Evolutionary conservation across 2,797 vertebrate genomes (phyloP).

Genomic region (Gymnothorax javanicus): DNA sequence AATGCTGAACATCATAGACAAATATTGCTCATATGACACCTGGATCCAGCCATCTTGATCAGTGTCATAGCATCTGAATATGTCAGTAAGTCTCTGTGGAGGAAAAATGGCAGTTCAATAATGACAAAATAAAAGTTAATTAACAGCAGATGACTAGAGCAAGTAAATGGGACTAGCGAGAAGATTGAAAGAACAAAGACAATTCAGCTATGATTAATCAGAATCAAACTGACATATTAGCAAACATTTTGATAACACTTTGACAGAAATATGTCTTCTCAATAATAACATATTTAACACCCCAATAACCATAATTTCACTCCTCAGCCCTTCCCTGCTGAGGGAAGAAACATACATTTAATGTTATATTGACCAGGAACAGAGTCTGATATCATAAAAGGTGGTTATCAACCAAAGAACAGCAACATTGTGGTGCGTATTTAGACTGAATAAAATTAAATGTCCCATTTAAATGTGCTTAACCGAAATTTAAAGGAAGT

Average conservation of each 20-base stretch:
- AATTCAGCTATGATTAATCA: too few species aligned
- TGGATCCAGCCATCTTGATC: conserved; percentile 99
- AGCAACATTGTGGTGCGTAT: not conserved
- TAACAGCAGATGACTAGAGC: too few species aligned
- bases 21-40: conserved; percentile 97
- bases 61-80: conserved; percentile 92
- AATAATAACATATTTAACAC: not conserved
- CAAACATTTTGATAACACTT: too few species aligned
- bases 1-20: conserved; percentile 96
- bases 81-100: conserved; percentile 89
- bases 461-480: not conserved
- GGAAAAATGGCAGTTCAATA: not conserved
- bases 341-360: not conserved
- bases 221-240: not conserved
- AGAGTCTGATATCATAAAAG: not conserved
- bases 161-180: too few species aligned
- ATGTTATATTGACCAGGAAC: not conserved
- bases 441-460: not conserved
- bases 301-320: not conserved
- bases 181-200: too few species aligned
- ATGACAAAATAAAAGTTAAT: not conserved
- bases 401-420: not conserved
- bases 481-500: too few species aligned
- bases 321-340: not conserved
- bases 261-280: too few species aligned